Percentiles rank a stretch among this genome's conserved stretches.
Evolutionary conservation across 2,113 vertebrate genomes (phyloP).

Genomic region (human): DNA sequence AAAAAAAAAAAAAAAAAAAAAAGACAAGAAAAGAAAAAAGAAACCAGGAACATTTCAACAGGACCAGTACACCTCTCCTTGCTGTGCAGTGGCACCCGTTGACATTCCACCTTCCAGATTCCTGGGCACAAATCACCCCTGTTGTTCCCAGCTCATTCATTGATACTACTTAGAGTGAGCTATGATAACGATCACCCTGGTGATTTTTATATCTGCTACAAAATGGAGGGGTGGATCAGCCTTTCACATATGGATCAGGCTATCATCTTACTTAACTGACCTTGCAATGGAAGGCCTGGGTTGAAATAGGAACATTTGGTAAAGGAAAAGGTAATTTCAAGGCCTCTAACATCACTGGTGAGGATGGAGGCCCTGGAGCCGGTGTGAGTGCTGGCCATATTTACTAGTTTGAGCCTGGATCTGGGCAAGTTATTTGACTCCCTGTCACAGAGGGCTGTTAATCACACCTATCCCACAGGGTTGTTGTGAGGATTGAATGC

Average conservation of each 20-base stretch:
- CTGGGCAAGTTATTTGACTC: neutral
- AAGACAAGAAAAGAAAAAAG: neutral
- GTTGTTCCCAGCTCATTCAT: neutral
- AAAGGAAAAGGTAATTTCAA: neutral
- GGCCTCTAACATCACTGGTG: neutral
- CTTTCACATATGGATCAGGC: neutral
- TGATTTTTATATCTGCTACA: neutral
- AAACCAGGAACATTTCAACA: neutral
- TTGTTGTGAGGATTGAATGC: neutral
- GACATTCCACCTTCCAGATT: neutral
- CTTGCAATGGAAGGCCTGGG: neutral
- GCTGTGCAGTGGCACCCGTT: neutral
- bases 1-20: neutral
- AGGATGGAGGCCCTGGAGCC: neutral
- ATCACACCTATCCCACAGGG: neutral
- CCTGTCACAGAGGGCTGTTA: neutral
- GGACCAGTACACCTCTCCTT: neutral
- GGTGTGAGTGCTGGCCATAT: neutral
- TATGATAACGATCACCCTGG: neutral
- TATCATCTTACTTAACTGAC: neutral
- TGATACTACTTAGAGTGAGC: neutral
- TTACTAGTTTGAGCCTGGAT: neutral
- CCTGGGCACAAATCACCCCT: neutral
- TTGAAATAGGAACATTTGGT: neutral
- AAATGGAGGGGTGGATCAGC: neutral